A percentile compares a stretch with the other conserved stretches of the same genome.
These are phyloP conservation scores for Platerodrilus igneus DNA, from an alignment of 2,888 invertebrate genomes.

Conservation along the genomic window DNA sequence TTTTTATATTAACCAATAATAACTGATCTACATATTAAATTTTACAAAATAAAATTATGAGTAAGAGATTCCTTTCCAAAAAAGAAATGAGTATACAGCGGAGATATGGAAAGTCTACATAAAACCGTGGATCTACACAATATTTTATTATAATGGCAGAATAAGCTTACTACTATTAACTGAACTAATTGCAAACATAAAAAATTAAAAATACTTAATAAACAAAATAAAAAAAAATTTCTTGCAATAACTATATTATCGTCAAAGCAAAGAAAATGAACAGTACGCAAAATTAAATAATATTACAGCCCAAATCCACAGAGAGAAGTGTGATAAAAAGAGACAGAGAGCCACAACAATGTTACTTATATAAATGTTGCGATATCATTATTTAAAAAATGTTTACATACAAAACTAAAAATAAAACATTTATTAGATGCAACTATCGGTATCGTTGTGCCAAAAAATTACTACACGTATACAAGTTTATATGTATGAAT, in stretches of 20 bases:
- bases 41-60: conserved; percentile 30
- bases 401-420: no score
- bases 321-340: no score
- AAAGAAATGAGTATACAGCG: conserved; percentile 18
- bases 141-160: conserved; percentile 27
- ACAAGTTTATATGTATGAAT: no score
- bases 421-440: no score
- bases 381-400: no score
- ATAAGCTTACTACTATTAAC: conserved; percentile 26
- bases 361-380: no score
- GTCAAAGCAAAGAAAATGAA: conserved; percentile 28
- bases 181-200: conserved; percentile 17
- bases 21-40: no score
- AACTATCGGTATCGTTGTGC: no score
- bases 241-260: conserved; percentile 22
- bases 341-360: no score
- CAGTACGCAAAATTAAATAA: conserved; percentile 45
- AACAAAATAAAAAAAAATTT: conserved; percentile 18
- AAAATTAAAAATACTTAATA: conserved; percentile 29
- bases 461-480: no score
- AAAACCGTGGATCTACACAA: conserved; percentile 22
- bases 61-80: conserved; percentile 23
- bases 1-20: no score
- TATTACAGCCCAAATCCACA: conserved; percentile 47
- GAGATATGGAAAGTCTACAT: conserved; percentile 16